A percentile compares a stretch with the other conserved stretches of the same genome.
Evolutionary conservation across 1,140 invertebrate species (phyloP).

Genomic region (Antheraea pernyi): DNA sequence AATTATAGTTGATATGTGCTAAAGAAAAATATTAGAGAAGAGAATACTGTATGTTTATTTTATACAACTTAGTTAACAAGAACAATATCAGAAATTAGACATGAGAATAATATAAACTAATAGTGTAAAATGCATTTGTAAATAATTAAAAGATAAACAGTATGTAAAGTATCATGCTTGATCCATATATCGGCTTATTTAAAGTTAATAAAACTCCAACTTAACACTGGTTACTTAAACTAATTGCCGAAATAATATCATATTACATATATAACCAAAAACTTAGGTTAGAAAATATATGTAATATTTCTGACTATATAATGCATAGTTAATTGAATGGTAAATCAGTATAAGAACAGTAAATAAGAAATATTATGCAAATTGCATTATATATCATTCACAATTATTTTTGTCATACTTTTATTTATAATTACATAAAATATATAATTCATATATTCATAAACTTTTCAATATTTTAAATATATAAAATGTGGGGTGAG

Average conservation of each 20-base stretch:
- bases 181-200: not conserved
- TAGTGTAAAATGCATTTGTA: not conserved
- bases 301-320: not conserved
- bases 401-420: not conserved
- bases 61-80: not conserved
- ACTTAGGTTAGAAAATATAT: not conserved
- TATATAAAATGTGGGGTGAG: too few relatives aligned
- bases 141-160: not conserved
- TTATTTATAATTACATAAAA: not conserved
- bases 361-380: not conserved
- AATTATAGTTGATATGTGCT: not conserved
- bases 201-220: not conserved
- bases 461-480: too few relatives aligned
- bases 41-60: not conserved
- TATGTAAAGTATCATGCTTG: not conserved
- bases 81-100: not conserved
- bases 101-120: not conserved
- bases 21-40: slow-evolving; percentile 3
- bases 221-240: not conserved
- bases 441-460: not conserved
- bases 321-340: not conserved
- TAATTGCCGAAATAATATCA: not conserved
- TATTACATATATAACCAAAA: slow-evolving; percentile 1
- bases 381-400: not conserved
- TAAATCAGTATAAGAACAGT: not conserved